Base-by-base conservation (phyloP, 2,888 invertebrate species). In the Tenthredo distinguenda region DNA sequence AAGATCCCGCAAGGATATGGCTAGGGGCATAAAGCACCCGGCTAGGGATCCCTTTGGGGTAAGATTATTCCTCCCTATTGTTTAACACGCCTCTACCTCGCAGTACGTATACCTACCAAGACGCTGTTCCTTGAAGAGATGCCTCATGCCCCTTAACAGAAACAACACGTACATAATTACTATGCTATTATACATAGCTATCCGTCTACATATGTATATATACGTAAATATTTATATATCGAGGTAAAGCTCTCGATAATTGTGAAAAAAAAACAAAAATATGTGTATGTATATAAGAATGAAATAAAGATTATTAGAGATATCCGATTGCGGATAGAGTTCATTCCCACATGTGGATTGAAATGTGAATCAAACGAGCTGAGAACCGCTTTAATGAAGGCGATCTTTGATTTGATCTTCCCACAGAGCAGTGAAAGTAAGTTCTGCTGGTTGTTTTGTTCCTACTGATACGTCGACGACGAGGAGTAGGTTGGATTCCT, bases 371-470 rank as follows among this genome's bases (percentile, higher is more conserved):
- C 2, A 21, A 43, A 74, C 40, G 10, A 40, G 43, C 43, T 84
- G 85, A 85, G 74, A 85, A 84, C 85, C 85, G 72, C 85, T 85
- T 83, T 85, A 85, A 85, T 85, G 37, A 84, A 84, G 74, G 62
- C 84, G 85, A 71, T 83, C 83, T 83, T 83, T 83, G 84, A 85
- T 85, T 84, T 43, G 85, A 85, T 89, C 91, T 91, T 91, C 91
- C 90, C 90, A 91, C 90, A 90, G 87, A 88, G 89, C 90, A 89
- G 91, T 91, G 91, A 91, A 91, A 91, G 91, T 90, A 86, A 89
- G 87, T 87, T 87, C 85, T 79, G 72, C 50, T 18, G 34, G 68
- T 26, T 88, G 87, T 87, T 87, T 87, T 87, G 84, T 85, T 87
- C 34, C 18, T 15, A 31, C 34, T 9, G 47, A 55, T 77, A 43